phyloP scores from a whole-genome alignment of 2,113 vertebrate genomes.

The Eclectus roratus region DNA sequence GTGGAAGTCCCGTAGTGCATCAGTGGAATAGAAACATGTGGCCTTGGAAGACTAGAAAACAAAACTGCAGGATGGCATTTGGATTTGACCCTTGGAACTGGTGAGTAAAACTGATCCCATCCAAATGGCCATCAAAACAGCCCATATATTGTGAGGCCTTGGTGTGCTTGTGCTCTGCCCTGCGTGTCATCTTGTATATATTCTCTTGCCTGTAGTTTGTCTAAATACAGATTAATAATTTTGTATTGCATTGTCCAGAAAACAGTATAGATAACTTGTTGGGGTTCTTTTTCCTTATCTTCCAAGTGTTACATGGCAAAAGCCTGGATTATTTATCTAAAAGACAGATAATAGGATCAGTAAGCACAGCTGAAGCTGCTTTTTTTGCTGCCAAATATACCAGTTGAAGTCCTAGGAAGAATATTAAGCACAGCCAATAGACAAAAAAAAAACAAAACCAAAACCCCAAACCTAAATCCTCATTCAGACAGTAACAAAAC shows the following conservation, averaged over 20 bases:
- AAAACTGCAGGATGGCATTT: not conserved
- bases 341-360: not conserved
- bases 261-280: not conserved
- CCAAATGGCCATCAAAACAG: not conserved
- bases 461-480: not conserved
- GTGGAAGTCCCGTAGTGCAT: not conserved
- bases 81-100: not conserved
- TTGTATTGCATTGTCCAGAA: not conserved
- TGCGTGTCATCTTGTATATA: rapidly evolving
- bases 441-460: not conserved
- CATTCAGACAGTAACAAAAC: not conserved
- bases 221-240: not conserved
- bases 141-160: rapidly evolving
- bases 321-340: not conserved
- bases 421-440: not conserved
- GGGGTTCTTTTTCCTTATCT: not conserved
- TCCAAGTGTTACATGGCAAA: not conserved
- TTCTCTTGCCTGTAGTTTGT: not conserved
- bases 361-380: not conserved
- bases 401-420: not conserved
- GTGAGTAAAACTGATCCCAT: rapidly evolving
- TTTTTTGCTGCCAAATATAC: not conserved
- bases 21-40: not conserved
- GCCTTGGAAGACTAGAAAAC: not conserved
- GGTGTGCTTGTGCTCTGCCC: not conserved